Base-by-base conservation (phyloP, 2,113 vertebrate species). In the Gymnogyps californianus region DNA sequence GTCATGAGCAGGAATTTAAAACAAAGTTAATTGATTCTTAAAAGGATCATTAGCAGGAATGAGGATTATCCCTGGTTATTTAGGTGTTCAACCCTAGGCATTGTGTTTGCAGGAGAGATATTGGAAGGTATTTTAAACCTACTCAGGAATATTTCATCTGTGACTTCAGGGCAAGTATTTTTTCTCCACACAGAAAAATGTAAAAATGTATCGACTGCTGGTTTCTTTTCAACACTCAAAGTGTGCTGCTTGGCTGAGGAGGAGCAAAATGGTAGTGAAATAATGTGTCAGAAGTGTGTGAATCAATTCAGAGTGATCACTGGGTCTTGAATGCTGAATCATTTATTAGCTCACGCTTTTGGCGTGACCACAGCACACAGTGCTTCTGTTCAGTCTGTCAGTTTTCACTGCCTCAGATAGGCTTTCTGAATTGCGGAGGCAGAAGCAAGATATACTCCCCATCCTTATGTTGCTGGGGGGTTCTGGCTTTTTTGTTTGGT, bases 261-360 rank as follows among this genome's bases (percentile, higher is more conserved):
- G 72, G 64, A 96, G 79, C 84, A 90, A 90, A 93, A 44, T 28
- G 24, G 12, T 78, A 83, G 74, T 64, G 82, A 96, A 85, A 81
- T 77, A 38, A 88, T 11, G n/a, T 87, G 59, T 86, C 77, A 46
- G 65, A 52, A 95, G 78, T 13, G 40, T 59, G 87, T 69, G 87
- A 81, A 89, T 89, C 84, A 74, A 28, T 92, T 92, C 69, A 44
- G 71, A 93, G 64, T 8, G 51, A 72, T 88, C 49, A 3, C 59
- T 78, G 20, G 31, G 31, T 86, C 75, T 55, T 57, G 65, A 77
- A 31, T 69, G 59, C 90, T 58, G 74, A 77, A 58, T 85, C 90
- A 47, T 42, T 90, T 71, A 61, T 70, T 83, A 64, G 74, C 84
- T 90, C 57, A 6, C 3, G 5, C 64, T 62, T 82, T 20, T 29